Base-by-base conservation (phyloP, 1,140 invertebrate species). In the Drosophila seguyi region DNA sequence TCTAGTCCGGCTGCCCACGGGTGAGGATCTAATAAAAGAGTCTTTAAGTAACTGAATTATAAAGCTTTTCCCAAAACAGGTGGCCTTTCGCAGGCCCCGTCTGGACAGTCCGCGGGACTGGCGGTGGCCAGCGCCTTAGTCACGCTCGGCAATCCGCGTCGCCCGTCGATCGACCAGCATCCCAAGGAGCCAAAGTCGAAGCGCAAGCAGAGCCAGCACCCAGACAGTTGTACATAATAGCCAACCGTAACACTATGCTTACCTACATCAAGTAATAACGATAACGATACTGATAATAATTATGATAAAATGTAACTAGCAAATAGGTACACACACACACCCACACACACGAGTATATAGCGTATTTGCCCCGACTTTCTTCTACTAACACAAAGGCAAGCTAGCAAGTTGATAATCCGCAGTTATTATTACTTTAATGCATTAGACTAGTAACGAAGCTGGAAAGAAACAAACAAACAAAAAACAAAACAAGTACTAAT, bases 41-140 rank as follows among this genome's bases (percentile, higher is more conserved):
- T 14, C 29, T 14, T 20, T n/a, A 10, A 39, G 47, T 47, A 11
- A 5, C 5, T 39, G 25, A 62, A 34, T 44, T 20, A 29, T 50
- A 13, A 36, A 38, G 36, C 27, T 10, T 65, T 44, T 3, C 6
- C 16, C n/a, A 38, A 2, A 1, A 0, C 38, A 93, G 92, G 92
- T 75, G 92, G 92, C 61, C 90, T 91, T 74, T 62, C 90, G 47
- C 97, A 96, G 88, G 96, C 97, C 45, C 97, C 97, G 22, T 94
- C 95, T 75, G 97, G 97, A 22, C 97, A 98, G 92, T 96, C 97
- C 75, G 95, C 95, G 71, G 97, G 97, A 56, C 93, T 98, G 79
- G 96, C 96, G 25, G 96, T 98, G 61, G 97, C 96, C 45, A 97
- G 97, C 78, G 96, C 97, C 62, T 94, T 98, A 77, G 97, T 98